Percentiles rank a stretch among this genome's conserved stretches.
These are phyloP conservation scores for Catocala sponsa DNA, from an alignment of 2,888 invertebrate genomes.

Conservation along the genomic window DNA sequence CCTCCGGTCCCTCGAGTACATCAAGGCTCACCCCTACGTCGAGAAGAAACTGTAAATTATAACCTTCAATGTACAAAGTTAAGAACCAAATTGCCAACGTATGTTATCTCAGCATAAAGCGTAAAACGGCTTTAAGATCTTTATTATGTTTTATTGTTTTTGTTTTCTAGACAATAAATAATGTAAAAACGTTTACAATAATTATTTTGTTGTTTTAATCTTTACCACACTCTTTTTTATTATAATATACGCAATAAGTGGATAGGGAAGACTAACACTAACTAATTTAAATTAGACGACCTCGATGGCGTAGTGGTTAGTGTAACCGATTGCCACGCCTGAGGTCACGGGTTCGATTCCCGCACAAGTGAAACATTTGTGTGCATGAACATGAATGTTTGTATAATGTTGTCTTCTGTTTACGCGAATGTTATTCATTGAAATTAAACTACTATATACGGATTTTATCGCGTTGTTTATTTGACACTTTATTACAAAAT, in stretches of 20 bases:
- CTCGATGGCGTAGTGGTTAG: too few species aligned
- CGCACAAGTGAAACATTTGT: too few species aligned
- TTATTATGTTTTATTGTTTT: slow-evolving; percentile 45
- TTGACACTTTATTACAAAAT: too few species aligned
- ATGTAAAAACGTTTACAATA: slow-evolving; percentile 46
- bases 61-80: slow-evolving; percentile 8
- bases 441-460: too few species aligned
- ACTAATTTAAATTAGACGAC: too few species aligned
- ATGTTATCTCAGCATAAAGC: slow-evolving; percentile 28
- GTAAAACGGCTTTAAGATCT: slow-evolving; percentile 53
- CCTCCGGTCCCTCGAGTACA: slow-evolving; percentile 76
- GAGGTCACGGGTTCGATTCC: too few species aligned
- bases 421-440: too few species aligned
- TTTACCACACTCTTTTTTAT: neutral
- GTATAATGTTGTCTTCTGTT: too few species aligned
- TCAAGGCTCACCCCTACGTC: slow-evolving; percentile 76
- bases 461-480: too few species aligned
- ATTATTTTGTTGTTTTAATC: slow-evolving; percentile 22
- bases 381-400: too few species aligned
- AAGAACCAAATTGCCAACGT: slow-evolving; percentile 34
- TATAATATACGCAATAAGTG: neutral
- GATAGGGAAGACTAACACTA: too few species aligned
- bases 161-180: slow-evolving; percentile 54
- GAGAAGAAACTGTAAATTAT: slow-evolving; percentile 48
- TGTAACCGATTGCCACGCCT: too few species aligned